Evolutionary conservation across 2,888 invertebrate species (phyloP), one percentile per base, ranked within the genome.

Genomic region (Charanyca ferruginea): DNA sequence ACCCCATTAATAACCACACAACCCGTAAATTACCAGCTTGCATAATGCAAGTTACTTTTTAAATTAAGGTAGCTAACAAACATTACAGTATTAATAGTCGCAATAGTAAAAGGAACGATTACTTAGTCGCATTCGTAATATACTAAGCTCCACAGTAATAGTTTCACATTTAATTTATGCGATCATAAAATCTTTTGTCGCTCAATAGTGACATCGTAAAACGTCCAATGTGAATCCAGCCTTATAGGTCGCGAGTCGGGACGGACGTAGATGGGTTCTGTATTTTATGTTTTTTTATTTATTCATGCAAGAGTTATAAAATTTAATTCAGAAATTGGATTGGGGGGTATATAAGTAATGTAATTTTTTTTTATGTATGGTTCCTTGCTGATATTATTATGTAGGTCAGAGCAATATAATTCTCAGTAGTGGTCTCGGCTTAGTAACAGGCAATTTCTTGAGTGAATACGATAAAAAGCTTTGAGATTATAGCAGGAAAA

Each of bases 121-220:
- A 80, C 69, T 74, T 74, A 79, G 63, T 62, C 59, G 48, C 62
- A 48, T n/a, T 57, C 4, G 66, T 55, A 57, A 65, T 73, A 73
- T 68, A 80, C 62, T 48, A 23, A 44, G 58, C 48, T 54, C 42
- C 42, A 55, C 62, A 57, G 54, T 80, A 68, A 73, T 80, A 86
- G 83, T 85, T 84, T 66, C 66, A 65, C 81, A 72, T 82, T 84
- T 87, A 88, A 88, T 87, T 84, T 88, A 88, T 86, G 81, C 80
- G 66, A 66, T 73, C 81, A 73, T 89, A 88, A 88, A 89, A 81
- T 86, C 84, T 87, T 87, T 87, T 85, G 85, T 85, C 82, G 83
- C 77, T 83, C 74, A 77, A 79, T 80, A 81, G 76, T 71, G 71
- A 75, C 52, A 73, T 84, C 87, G 83, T 87, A 85, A 88, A 86